A percentile compares a stretch with the other conserved stretches of the same genome.
These are phyloP conservation scores for Trachelipus rathkii DNA, from an alignment of 1,140 invertebrate genomes.

Conservation along the genomic window DNA sequence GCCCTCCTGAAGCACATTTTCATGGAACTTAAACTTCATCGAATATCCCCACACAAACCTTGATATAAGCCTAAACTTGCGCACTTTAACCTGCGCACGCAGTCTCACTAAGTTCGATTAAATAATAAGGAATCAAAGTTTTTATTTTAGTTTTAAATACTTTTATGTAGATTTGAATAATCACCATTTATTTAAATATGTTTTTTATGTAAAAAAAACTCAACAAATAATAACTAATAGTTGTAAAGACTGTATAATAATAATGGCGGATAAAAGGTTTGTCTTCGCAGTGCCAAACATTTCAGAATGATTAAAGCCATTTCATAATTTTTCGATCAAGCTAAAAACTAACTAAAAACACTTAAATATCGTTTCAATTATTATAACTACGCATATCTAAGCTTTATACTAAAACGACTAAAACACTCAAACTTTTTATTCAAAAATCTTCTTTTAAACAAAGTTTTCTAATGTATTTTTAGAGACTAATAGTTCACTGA, in stretches of 20 bases:
- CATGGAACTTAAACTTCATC: conserved; percentile 45
- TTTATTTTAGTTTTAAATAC: not conserved
- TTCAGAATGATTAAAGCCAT: not conserved
- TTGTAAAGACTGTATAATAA: not conserved
- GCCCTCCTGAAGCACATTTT: conserved; percentile 46
- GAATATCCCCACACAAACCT: conserved; percentile 22
- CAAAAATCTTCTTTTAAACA: too few relatives aligned
- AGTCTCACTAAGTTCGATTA: not conserved
- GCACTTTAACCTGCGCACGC: not conserved
- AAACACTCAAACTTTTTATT: too few relatives aligned
- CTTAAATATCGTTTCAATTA: too few relatives aligned
- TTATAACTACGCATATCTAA: too few relatives aligned
- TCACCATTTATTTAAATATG: too few relatives aligned
- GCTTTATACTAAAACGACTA: too few relatives aligned
- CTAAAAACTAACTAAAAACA: too few relatives aligned
- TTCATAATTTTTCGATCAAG: not conserved
- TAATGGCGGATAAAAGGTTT: conserved; percentile 1
- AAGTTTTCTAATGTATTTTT: too few relatives aligned
- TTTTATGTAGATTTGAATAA: too few relatives aligned
- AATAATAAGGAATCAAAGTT: not conserved
- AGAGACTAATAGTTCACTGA: too few relatives aligned
- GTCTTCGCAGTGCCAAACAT: not conserved
- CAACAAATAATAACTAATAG: too few relatives aligned
- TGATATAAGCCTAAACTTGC: not conserved
- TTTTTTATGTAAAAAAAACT: too few relatives aligned